Evolutionary conservation across 2,113 vertebrate species (phyloP), one percentile per base, ranked within the genome.

Genomic region (Atractosteus spatula): DNA sequence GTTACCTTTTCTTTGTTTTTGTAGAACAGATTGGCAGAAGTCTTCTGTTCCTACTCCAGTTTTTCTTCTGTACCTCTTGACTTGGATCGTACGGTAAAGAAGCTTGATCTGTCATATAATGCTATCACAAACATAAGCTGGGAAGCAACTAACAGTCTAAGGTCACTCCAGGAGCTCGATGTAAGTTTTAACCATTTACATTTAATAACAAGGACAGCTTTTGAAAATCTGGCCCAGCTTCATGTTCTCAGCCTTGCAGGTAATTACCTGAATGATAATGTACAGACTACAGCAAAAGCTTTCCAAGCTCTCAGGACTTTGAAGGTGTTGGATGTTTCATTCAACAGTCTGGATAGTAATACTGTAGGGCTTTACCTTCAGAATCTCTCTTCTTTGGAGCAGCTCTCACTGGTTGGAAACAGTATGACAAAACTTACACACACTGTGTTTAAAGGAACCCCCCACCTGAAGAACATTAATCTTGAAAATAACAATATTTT

Each of bases 91-190:
- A 87, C 73, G 45, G 77, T 92, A 3, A 82, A 81, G 82, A 77
- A 81, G 62, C 83, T 94, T 0, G 89, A 93, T 81, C 80, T 94
- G 73, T 94, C 92, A 83, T 84, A 91, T 81, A 95, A 94, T 81
- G 79, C 89, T 81, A 91, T 96, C 80, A 86, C 78, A 83, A 87
- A 83, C 77, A 78, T 95, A 68, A 81, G 77, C 2, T 71, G 69
- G 4, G 54, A 64, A 68, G 59, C 12, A 65, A 70, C 74, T 61
- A 73, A 88, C 3, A 74, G 71, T 54, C 76, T 90, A 65, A 79
- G 76, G 74, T 86, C 80, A 66, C 87, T 95, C 56, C 82, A 89
- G 72, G 78, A 87, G 76, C 85, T 94, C 78, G 88, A 91, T 66
- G 0, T 94, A 74, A 71, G 83, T 80, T 81, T 68, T 76, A 95